Evolutionary conservation across 1,140 invertebrate species (phyloP), one percentile per base, ranked within the genome.

Genomic region (Lycorma delicatula): DNA sequence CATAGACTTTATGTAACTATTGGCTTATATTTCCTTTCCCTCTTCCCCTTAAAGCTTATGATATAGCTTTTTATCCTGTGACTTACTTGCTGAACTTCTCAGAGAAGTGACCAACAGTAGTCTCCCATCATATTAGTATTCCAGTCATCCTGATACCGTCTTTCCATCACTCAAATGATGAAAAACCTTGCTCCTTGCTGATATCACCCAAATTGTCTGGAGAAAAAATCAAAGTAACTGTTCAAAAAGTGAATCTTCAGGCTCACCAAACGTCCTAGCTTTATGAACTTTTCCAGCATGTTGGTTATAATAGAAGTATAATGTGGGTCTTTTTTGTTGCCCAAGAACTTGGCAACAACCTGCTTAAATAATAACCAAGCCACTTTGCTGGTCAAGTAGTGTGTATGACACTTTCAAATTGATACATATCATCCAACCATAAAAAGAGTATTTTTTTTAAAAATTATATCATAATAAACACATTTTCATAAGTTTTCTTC

Each of bases 231-330:
- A 13, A 72, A 59, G 57, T 73, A 68, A 60, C 65, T 56, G 67
- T 70, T 66, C 34, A 73, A 60, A 62, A 70, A 67, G 57, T 72
- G 66, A 6, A 71, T 25, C 58, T 72, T 72, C 16, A 68, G 23
- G 13, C 66, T 73, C 67, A 72, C 70, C 47, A 63, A 64, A 60
- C 68, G 70, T 34, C 66, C 69, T 53, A 73, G 49, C 52, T 66
- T 28, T 34, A 60, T 55, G 59, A 62, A 62, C 18, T 60, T 53
- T 49, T 47, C 47, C 22, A 67, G 16, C 57, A 71, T 60, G 12
- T 63, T 56, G 46, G 54, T 44, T 31, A 70, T 60, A 31, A 65
- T 63, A 34, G 56, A 29, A 41, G 44, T 56, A 55, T 66, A 70
- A 59, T 71, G 63, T 25, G 60, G 53, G 51, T 26, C 22, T 62